Evolutionary conservation across 1,140 invertebrate species (phyloP).

Genomic region (Bursaphelenchus mucronatus): DNA sequence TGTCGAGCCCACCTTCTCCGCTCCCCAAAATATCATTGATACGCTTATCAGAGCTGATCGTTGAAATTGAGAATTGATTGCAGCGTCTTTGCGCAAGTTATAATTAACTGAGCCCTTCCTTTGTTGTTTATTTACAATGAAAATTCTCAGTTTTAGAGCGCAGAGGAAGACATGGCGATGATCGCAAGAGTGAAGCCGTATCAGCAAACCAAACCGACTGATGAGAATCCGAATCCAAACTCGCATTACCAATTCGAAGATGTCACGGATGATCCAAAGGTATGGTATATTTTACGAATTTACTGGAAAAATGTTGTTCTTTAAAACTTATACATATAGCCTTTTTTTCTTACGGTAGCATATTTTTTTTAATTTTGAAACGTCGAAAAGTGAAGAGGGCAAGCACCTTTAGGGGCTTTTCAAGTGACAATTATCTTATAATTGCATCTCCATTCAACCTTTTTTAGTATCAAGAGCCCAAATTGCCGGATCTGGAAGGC

Average conservation of each 20-base stretch:
- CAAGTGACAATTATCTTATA: neutral
- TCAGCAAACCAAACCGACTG: conserved; percentile 22
- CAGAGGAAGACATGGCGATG: conserved; percentile 44
- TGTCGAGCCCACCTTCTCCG: too few relatives aligned
- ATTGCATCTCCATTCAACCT: neutral
- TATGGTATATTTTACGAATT: conserved; percentile 24
- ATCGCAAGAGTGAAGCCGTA: conserved; percentile 50
- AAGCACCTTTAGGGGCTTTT: neutral
- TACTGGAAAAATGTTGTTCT: conserved; percentile 9
- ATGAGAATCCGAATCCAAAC: neutral
- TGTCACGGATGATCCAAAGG: conserved; percentile 58
- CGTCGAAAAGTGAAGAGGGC: neutral
- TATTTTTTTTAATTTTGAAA: neutral
- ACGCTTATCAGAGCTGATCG: too few relatives aligned
- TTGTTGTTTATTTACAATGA: too few relatives aligned
- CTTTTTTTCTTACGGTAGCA: too few relatives aligned
- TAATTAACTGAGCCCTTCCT: too few relatives aligned
- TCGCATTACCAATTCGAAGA: conserved; percentile 51
- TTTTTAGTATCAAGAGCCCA: conserved; percentile 34
- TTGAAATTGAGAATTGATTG: too few relatives aligned
- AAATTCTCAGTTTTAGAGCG: neutral
- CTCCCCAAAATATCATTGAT: too few relatives aligned
- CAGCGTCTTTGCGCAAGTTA: too few relatives aligned
- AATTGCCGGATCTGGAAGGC: conserved; percentile 39
- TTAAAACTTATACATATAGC: too few relatives aligned